phyloP scores from a whole-genome alignment of 1,140 invertebrate species.

The Heliconius hewitsoni region DNA sequence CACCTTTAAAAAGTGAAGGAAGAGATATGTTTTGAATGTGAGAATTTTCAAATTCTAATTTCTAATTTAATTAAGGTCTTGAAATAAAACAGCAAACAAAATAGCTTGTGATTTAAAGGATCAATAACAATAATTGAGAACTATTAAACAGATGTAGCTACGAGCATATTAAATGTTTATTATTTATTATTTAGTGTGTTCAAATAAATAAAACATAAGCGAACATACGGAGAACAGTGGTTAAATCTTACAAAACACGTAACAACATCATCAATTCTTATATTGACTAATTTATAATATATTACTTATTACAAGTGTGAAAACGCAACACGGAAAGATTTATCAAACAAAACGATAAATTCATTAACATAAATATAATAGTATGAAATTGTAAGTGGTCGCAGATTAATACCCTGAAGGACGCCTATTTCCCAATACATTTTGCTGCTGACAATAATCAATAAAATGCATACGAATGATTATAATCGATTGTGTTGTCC shows the following conservation, averaged over 20 bases:
- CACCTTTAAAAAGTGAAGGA: no score
- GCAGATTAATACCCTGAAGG: conserved; percentile 45
- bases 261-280: background rate
- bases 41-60: background rate
- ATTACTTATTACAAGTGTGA: conserved; percentile 7
- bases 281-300: background rate
- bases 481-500: conserved; percentile 76
- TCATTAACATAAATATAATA: conserved; percentile 1
- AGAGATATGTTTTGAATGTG: no score
- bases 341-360: conserved; percentile 1
- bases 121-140: background rate
- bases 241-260: background rate
- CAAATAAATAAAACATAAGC: background rate
- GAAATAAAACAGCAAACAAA: background rate
- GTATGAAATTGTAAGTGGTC: conserved; percentile 14
- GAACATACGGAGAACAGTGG: background rate
- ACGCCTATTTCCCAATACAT: conserved; percentile 70
- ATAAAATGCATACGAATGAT: conserved; percentile 67
- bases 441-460: conserved; percentile 69
- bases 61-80: background rate
- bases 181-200: background rate
- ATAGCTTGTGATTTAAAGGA: background rate
- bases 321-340: background rate
- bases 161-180: background rate
- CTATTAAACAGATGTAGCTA: background rate